These are phyloP conservation scores for Nesoenas mayeri DNA, from an alignment of 2,113 vertebrate genomes.

Conservation along the genomic window DNA sequence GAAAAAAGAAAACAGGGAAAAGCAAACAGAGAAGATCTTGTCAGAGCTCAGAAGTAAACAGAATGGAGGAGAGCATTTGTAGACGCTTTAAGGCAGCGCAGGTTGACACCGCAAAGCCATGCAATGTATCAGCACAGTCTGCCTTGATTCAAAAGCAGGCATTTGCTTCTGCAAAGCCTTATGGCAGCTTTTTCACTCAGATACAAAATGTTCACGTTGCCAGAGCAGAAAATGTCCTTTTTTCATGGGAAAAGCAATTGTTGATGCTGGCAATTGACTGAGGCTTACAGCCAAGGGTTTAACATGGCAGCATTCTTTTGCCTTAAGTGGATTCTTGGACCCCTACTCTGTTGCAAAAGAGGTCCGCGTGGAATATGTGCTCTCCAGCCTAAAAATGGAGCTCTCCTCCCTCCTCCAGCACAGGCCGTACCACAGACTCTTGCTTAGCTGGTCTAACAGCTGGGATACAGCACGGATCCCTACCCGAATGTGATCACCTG, in stretches of 20 bases:
- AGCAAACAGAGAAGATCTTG: not conserved
- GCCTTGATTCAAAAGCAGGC: slow-evolving; percentile 24
- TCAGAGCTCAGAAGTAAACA: not conserved
- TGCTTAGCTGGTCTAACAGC: slow-evolving; percentile 28
- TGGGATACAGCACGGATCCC: not conserved
- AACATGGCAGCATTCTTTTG: slow-evolving; percentile 67
- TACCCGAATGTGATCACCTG: slow-evolving; percentile 12
- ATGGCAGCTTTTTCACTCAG: not conserved
- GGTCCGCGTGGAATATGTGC: slow-evolving; percentile 14
- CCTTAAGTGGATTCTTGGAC: slow-evolving; percentile 68
- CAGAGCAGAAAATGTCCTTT: slow-evolving; percentile 56
- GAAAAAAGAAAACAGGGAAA: not conserved
- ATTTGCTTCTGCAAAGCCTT: not conserved
- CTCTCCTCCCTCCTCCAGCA: not conserved
- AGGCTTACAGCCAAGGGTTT: slow-evolving; percentile 55
- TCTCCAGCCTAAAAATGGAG: slow-evolving; percentile 48
- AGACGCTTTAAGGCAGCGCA: not conserved
- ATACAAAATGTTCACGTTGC: not conserved
- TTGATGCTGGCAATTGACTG: slow-evolving; percentile 60
- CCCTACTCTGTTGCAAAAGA: slow-evolving; percentile 59
- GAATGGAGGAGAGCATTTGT: not conserved
- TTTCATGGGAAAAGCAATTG: slow-evolving; percentile 63
- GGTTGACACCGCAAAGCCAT: not conserved
- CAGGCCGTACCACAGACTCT: not conserved
- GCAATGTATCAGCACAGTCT: not conserved